Conservation (phyloP, 2,888 invertebrate genomes). For the Spisula solida region DNA sequence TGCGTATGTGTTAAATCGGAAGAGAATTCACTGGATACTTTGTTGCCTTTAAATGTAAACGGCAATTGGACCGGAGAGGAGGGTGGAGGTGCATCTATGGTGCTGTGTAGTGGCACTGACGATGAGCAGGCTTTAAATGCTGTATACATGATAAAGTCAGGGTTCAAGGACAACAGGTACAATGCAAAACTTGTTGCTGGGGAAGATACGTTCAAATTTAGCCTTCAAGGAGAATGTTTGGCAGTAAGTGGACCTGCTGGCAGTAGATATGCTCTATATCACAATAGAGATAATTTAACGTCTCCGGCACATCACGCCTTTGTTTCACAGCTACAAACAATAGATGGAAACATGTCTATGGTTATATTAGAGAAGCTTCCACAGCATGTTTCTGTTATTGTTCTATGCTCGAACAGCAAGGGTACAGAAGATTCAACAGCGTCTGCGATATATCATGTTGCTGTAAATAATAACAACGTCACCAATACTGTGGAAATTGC, state of each 20-base stretch:
- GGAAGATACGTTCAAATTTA: conserved; percentile 77
- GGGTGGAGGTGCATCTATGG: conserved; percentile 71
- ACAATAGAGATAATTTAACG: conserved; percentile 71
- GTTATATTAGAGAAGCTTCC: conserved; percentile 53
- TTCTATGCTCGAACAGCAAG: conserved; percentile 79
- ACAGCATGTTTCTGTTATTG: conserved; percentile 66
- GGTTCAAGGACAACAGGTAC: conserved; percentile 74
- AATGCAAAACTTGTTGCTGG: conserved; percentile 69
- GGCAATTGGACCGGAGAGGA: conserved; percentile 45
- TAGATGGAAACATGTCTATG: conserved; percentile 64
- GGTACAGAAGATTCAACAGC: conserved; percentile 76
- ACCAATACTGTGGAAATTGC: conserved; percentile 48
- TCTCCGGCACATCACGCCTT: conserved; percentile 42
- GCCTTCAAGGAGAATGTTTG: conserved; percentile 32
- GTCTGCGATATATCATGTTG: conserved; percentile 74
- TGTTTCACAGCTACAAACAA: conserved; percentile 71
- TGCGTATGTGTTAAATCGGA: conserved; percentile 68
- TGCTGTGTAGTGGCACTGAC: conserved; percentile 75
- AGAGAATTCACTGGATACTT: conserved; percentile 28
- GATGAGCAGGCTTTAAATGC: conserved; percentile 52
- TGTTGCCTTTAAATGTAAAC: conserved; percentile 74
- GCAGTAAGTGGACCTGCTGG: conserved; percentile 62
- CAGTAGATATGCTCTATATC: conserved; percentile 72
- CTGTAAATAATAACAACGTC: conserved; percentile 52
- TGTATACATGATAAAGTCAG: conserved; percentile 75